Conservation (phyloP, 92 coral and sea anemone genomes). For the Virgularia gustaviana region DNA sequence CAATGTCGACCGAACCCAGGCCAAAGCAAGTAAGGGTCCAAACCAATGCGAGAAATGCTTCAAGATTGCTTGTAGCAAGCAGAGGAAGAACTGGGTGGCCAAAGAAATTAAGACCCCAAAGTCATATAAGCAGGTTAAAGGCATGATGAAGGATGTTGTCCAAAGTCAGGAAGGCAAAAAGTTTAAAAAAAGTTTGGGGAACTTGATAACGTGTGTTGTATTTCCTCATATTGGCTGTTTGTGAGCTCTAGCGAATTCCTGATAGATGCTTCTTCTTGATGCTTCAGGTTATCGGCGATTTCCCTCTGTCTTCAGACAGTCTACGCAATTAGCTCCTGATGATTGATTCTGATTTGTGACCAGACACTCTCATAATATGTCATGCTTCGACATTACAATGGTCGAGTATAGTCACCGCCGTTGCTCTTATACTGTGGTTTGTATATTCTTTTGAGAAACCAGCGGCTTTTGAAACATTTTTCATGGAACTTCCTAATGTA, state of each 20-base stretch:
- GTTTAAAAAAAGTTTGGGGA: too few relatives aligned
- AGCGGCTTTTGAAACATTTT: not conserved
- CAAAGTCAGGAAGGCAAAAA: too few relatives aligned
- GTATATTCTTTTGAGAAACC: not conserved
- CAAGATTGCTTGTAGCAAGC: not conserved
- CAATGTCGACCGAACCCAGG: not conserved
- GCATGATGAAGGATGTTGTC: constrained; percentile 8
- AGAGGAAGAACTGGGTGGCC: constrained; percentile 7
- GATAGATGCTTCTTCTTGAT: not conserved
- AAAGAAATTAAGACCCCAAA: not conserved
- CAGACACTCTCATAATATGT: constrained; percentile 24
- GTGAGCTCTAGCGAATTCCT: not conserved
- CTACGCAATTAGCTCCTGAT: constrained; percentile 43
- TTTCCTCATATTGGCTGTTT: not conserved
- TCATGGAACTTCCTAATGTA: constrained; percentile 13
- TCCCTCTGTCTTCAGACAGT: constrained; percentile 29
- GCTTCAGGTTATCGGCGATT: too few relatives aligned
- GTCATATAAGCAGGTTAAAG: constrained; percentile 2
- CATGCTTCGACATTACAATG: not conserved
- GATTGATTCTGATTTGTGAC: constrained; percentile 48
- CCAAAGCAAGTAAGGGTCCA: not conserved
- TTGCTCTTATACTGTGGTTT: constrained; percentile 1
- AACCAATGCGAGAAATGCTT: not conserved
- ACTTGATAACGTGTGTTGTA: not conserved
- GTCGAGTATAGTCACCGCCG: not conserved